Evolutionary conservation across 2,797 vertebrate species (phyloP), one percentile per base, ranked within the genome.

Genomic region (Picus viridis): DNA sequence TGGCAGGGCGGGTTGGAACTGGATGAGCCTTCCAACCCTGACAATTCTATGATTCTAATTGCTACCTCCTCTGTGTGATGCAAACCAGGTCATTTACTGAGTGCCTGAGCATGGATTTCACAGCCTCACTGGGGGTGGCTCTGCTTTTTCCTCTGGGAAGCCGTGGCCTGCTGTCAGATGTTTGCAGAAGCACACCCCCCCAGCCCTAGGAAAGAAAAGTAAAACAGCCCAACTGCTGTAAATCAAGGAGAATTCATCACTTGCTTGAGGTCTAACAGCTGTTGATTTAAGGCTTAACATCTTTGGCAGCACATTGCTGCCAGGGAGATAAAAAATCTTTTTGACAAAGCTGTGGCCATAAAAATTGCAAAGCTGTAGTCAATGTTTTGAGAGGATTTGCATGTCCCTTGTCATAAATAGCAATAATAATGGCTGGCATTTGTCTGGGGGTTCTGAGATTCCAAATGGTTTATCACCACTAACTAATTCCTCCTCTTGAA

Each of bases 221-320:
- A 54, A 88, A 93, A 92, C 89, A 62, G 3, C 9, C 7, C 86
- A 92, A 79, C 87, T 97, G 89, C 88, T 94, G 92, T 97, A 98
- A 98, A 97, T 98, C 97, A 97, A 94, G 47, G 81, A 97, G 97
- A 97, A 97, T 95, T 97, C 96, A 95, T 97, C 97, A 97, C 95
- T 97, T 96, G 96, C 97, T 98, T 82, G 97, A 97, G 96, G 97
- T 97, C 29, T 91, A 97, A 89, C 97, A 97, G 96, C 96, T 98
- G 97, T 91, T 98, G 97, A 98, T 97, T 97, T 98, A 97, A 96
- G 92, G 94, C 92, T 97, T 80, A 57, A 94, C 94, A 95, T 97
- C 94, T 97, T 97, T 94, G 91, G 94, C 90, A 98, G 87, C 75
- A 61, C 51, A 77, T 94, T 93, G 95, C 93, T 98, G 85, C 95